Base-by-base conservation (phyloP, 2,888 invertebrate species). In the Arge pagana region DNA sequence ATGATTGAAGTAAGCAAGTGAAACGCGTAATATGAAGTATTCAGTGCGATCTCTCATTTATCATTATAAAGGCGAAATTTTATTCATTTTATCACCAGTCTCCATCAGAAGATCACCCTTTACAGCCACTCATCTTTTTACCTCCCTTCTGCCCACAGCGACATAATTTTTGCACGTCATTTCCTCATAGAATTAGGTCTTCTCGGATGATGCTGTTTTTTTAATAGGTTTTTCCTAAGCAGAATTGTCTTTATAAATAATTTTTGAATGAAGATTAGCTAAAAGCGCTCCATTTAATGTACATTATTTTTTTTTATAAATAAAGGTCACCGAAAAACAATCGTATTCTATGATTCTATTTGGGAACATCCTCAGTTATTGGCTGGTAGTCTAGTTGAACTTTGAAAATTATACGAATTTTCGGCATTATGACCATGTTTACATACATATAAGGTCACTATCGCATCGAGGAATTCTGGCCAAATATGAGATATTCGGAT, bases 251-350 rank as follows among this genome's bases (percentile, higher is more conserved):
- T 42, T 42, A 30, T 3, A 31, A 45, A 45, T 45, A 33, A 45
- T 45, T 45, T 45, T 23, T 45, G 33, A 45, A 45, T 33, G 33
- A 45, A 35, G 45, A 35, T 45, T 45, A 35, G 23, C 45, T 45
- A 19, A 28, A 21, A 43, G 7, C 42, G 24, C 59, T 59, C 60
- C 63, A 58, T 59, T 41, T 64, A 57, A 62, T 70, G 70, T 70
- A 70, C 62, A 70, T 70, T 70, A 60, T 66, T 65, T 63, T 65
- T 63, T 66, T 67, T 64, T 66, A 66, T 65, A 69, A 69, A 70
- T 69, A 68, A 68, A 70, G 60, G 45, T 45, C 45, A 45, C 45
- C 45, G 45, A 45, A 45, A 33, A 45, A 33, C n/a, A 45, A 45
- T 45, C 23, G 10, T 15, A 13, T 33, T 7, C 23, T 18, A 8